Percentiles rank a stretch among this genome's conserved stretches.
Conservation (phyloP, 2,888 invertebrate genomes). For the Hyles lineata region DNA sequence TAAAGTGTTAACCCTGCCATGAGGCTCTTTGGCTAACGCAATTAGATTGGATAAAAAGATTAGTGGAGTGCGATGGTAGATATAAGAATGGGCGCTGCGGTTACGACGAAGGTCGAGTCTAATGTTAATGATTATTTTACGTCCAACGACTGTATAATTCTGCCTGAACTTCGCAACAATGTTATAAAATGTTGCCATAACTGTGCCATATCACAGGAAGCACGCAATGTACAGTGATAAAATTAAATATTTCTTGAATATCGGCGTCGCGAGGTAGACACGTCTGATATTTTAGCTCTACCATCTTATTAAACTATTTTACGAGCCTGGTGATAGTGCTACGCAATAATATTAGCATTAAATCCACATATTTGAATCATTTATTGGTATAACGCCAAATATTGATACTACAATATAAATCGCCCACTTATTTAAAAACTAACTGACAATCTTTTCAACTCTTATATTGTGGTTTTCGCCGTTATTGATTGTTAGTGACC, state of each 20-base stretch:
- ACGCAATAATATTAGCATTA: neutral
- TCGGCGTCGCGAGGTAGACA: neutral
- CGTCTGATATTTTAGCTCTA: neutral
- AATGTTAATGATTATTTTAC: slow-evolving; percentile 18
- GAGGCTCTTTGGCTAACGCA: slow-evolving; percentile 46
- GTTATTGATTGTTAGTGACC: no score
- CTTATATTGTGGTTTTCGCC: neutral
- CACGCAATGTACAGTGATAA: slow-evolving; percentile 14
- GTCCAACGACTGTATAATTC: neutral
- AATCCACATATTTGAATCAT: neutral
- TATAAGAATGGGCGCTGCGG: slow-evolving; percentile 35
- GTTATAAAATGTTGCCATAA: neutral
- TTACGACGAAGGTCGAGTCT: slow-evolving; percentile 4
- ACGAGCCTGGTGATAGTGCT: neutral
- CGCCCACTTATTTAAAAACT: neutral
- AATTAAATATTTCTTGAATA: neutral
- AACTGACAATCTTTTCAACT: neutral
- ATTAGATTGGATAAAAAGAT: slow-evolving; percentile 64
- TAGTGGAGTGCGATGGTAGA: slow-evolving; percentile 56
- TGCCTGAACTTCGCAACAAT: slow-evolving; percentile 5
- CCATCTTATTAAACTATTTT: slow-evolving; percentile 17
- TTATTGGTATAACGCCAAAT: slow-evolving; percentile 20
- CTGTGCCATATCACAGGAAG: neutral
- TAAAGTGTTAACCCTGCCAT: slow-evolving; percentile 46
- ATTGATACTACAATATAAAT: neutral